Evolutionary conservation across 1,140 invertebrate species (phyloP).

Genomic region (Hylaeus volcanicus): DNA sequence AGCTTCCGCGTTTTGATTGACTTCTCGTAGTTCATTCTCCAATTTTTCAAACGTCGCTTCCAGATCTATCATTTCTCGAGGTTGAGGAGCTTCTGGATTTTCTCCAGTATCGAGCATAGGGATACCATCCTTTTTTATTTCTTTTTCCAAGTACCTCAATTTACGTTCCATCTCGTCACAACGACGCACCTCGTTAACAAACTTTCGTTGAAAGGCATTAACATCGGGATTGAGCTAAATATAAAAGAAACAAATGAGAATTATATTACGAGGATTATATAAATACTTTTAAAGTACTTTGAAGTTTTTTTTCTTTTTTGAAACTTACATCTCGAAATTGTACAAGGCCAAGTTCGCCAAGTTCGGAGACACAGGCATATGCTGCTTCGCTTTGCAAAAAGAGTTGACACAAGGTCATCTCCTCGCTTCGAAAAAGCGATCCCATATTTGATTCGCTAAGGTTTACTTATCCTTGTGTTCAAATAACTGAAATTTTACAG

Average conservation of each 20-base stretch:
- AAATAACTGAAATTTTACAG: neutral
- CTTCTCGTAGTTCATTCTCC: slow-evolving; percentile 97
- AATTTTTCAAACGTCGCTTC: slow-evolving; percentile 98
- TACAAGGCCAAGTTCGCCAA: slow-evolving; percentile 95
- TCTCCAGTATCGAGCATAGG: slow-evolving; percentile 98
- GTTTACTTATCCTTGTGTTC: no score
- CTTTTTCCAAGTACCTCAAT: slow-evolving; percentile 97
- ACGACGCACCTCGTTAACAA: slow-evolving; percentile 93
- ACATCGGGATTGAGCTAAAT: slow-evolving; percentile 94
- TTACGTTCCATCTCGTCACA: slow-evolving; percentile 98
- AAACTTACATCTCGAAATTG: slow-evolving; percentile 94
- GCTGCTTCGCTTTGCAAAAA: slow-evolving; percentile 96
- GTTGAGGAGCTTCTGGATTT: slow-evolving; percentile 98
- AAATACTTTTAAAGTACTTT: neutral
- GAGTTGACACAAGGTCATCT: slow-evolving; percentile 95
- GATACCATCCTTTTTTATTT: slow-evolving; percentile 98
- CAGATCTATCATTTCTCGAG: slow-evolving; percentile 99
- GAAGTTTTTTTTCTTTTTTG: no score
- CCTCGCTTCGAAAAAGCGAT: slow-evolving; percentile 92
- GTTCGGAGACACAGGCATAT: slow-evolving; percentile 95
- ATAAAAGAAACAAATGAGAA: neutral
- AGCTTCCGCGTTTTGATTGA: slow-evolving; percentile 98
- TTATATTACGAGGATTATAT: neutral
- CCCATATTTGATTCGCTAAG: slow-evolving; percentile 82
- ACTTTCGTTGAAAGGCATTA: slow-evolving; percentile 97